Evolutionary conservation across 2,113 vertebrate genomes (phyloP).

Genomic region (Carlito syrichta): DNA sequence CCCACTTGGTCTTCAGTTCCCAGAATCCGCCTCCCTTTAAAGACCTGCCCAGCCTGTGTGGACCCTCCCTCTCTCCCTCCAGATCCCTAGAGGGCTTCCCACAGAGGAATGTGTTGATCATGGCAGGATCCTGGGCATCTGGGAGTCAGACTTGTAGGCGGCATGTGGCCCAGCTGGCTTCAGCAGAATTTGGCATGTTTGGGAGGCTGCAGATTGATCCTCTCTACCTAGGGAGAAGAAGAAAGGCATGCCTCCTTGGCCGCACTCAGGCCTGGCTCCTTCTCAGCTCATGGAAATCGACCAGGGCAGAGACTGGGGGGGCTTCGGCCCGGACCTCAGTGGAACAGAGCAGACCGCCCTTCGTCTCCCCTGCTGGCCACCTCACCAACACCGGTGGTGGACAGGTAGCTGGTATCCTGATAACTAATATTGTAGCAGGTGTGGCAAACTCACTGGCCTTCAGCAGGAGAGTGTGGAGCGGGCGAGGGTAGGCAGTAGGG

Average conservation of each 20-base stretch:
- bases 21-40: background rate
- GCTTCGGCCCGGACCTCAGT: background rate
- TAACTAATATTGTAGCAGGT: background rate
- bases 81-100: background rate
- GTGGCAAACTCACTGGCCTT: background rate
- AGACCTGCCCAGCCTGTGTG: background rate
- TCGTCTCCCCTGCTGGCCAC: background rate
- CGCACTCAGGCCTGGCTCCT: background rate
- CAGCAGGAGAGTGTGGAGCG: no score
- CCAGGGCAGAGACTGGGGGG: background rate
- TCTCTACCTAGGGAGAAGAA: background rate
- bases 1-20: background rate
- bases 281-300: conserved; percentile 24
- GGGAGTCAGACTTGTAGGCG: background rate
- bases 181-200: background rate
- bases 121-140: conserved; percentile 29
- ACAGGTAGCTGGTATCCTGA: background rate
- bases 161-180: conserved; percentile 26
- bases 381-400: background rate
- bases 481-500: background rate
- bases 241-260: conserved; percentile 1
- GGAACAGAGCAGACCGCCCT: no score
- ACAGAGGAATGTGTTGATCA: conserved; percentile 37
- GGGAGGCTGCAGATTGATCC: conserved; percentile 20
- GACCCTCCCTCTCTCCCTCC: background rate